Conservation (phyloP, 2,113 vertebrate species). For the Epinephelus fuscoguttatus region DNA sequence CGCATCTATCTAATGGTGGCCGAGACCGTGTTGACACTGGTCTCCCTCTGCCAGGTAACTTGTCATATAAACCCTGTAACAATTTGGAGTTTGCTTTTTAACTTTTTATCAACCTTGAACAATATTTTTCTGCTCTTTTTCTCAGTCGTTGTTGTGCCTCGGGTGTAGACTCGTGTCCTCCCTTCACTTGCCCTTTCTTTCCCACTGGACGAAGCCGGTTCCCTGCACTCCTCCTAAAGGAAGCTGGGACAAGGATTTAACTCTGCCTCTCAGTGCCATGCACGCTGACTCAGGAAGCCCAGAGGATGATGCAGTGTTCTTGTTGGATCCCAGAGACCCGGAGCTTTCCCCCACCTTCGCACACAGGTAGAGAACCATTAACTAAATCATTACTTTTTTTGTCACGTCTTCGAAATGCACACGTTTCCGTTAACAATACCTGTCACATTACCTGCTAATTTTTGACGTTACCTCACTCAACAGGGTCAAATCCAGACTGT, state of each 20-base stretch:
- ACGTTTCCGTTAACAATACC: not conserved
- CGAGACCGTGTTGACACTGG: slow-evolving; percentile 76
- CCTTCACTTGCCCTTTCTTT: slow-evolving; percentile 69
- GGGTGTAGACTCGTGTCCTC: slow-evolving; percentile 82
- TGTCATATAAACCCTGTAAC: not conserved
- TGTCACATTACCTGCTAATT: not conserved
- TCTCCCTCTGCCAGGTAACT: slow-evolving; percentile 85
- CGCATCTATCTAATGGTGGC: slow-evolving; percentile 73
- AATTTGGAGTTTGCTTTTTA: too few relatives aligned
- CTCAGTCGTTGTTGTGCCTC: slow-evolving; percentile 58
- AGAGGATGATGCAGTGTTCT: slow-evolving; percentile 79
- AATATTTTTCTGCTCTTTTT: slow-evolving; percentile 13
- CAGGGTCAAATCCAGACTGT: slow-evolving; percentile 75
- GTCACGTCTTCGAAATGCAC: not conserved
- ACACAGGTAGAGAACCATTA: slow-evolving; percentile 67
- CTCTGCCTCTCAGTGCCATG: slow-evolving; percentile 78
- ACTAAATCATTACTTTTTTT: not conserved
- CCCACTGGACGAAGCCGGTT: slow-evolving; percentile 61
- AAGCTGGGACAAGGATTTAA: slow-evolving; percentile 79
- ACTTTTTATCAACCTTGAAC: not conserved
- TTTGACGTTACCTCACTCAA: slow-evolving; percentile 36
- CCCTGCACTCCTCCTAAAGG: slow-evolving; percentile 85
- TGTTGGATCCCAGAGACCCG: slow-evolving; percentile 21
- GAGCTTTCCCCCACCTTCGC: slow-evolving; percentile 76
- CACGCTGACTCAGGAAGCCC: slow-evolving; percentile 75